These are phyloP conservation scores for Molanna angustata DNA, from an alignment of 2,888 invertebrate species.

Conservation along the genomic window DNA sequence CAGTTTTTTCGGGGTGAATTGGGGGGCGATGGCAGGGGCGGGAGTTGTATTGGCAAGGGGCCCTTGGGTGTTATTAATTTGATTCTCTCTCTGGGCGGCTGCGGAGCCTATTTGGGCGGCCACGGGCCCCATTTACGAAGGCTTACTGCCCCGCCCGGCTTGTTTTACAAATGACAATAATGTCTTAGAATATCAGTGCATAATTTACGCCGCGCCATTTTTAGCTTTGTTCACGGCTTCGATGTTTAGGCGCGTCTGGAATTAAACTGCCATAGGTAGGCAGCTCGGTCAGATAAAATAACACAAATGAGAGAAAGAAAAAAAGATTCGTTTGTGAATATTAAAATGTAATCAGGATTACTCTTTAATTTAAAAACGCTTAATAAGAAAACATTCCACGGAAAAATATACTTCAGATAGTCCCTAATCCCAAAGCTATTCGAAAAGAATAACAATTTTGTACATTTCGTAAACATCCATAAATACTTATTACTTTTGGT, in stretches of 20 bases:
- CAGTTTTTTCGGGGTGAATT: constrained; percentile 16
- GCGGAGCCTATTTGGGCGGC: constrained; percentile 23
- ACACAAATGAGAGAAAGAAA: background rate
- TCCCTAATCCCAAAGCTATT: no score
- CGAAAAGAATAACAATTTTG: no score
- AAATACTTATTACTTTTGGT: no score
- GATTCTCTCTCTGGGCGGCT: constrained; percentile 21
- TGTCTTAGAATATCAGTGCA: constrained; percentile 33
- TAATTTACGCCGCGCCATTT: constrained; percentile 27
- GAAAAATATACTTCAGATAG: no score
- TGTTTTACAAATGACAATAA: constrained; percentile 41
- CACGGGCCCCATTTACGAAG: no score
- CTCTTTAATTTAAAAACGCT: constrained; percentile 8
- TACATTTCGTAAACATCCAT: no score
- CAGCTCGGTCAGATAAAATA: background rate
- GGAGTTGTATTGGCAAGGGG: constrained; percentile 15
- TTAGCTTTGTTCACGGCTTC: constrained; percentile 11
- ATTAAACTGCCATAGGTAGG: background rate
- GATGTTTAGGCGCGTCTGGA: background rate
- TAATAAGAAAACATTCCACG: constrained; percentile 7
- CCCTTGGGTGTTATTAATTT: constrained; percentile 29
- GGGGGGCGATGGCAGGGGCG: constrained; percentile 11
- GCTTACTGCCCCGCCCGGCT: constrained; percentile 38
- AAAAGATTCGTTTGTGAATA: background rate
- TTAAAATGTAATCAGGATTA: constrained; percentile 11